Evolutionary conservation across 2,113 vertebrate species (phyloP).

Genomic region (Amia ocellicauda): DNA sequence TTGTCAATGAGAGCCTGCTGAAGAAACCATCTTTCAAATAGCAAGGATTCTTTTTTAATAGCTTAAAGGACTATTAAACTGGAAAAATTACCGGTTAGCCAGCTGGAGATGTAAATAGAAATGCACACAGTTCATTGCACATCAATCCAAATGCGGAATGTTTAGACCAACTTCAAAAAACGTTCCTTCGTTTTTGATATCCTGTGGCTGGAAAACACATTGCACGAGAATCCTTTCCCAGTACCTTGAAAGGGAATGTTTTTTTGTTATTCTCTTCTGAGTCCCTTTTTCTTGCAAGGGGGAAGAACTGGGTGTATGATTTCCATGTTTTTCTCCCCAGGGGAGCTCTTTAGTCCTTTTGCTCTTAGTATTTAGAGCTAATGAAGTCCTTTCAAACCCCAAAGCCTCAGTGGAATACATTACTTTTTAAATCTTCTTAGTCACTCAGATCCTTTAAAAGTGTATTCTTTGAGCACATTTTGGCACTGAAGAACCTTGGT

Average conservation of each 20-base stretch:
- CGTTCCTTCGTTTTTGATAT: slow-evolving; percentile 58
- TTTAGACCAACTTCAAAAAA: slow-evolving; percentile 52
- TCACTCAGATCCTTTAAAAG: not conserved
- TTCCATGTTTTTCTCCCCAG: slow-evolving; percentile 60
- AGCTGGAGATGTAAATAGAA: slow-evolving; percentile 77
- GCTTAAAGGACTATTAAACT: slow-evolving; percentile 75
- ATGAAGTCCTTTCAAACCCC: slow-evolving; percentile 64
- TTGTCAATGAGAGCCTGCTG: slow-evolving; percentile 36
- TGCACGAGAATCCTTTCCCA: slow-evolving; percentile 49
- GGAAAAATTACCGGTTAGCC: slow-evolving; percentile 76
- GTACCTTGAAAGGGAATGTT: slow-evolving; percentile 47
- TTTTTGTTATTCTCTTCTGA: slow-evolving; percentile 46
- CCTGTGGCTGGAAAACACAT: slow-evolving; percentile 62
- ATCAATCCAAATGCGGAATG: slow-evolving; percentile 57
- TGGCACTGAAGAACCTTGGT: too few relatives aligned
- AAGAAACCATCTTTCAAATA: slow-evolving; percentile 58
- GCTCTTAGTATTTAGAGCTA: slow-evolving; percentile 71
- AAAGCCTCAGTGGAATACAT: slow-evolving; percentile 58
- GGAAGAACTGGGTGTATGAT: slow-evolving; percentile 63
- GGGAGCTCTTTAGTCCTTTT: slow-evolving; percentile 61
- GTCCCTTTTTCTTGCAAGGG: slow-evolving; percentile 40
- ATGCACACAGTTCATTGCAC: slow-evolving; percentile 70
- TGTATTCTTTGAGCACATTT: not conserved
- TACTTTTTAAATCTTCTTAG: slow-evolving; percentile 45
- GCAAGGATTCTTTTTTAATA: slow-evolving; percentile 71